Base-by-base conservation (phyloP, 2,113 vertebrate species). In the Aleadryas rufinucha region DNA sequence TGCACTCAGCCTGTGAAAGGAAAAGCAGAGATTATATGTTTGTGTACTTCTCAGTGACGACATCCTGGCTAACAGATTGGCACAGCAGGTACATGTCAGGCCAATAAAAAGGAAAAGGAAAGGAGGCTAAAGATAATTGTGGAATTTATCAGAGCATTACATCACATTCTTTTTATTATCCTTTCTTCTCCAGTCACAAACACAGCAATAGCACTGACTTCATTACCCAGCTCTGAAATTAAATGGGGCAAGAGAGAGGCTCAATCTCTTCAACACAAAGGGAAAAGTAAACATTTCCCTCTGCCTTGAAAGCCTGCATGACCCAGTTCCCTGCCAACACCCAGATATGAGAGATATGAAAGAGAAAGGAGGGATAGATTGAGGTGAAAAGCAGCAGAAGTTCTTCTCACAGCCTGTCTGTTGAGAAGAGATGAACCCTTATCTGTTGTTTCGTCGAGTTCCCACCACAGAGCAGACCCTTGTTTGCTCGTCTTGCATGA, bases 101-200 rank as follows among this genome's bases (percentile, higher is more conserved):
- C 49, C 70, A 95, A 74, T 60, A 92, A 91, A 87, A 91, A 83
- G 26, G 37, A 95, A 91, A 95, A 78, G 37, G 47, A 89, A 94
- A 82, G 76, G 75, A 89, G 1, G 13, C 68, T 83, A 37, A 86
- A 96, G 78, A 77, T 79, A 95, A 89, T 71, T 1, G 75, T 68
- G 63, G 86, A 84, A 90, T 96, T 96, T 94, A 94, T 93, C 94
- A 88, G 91, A 90, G 82, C 71, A 89, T 95, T 92, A 65, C 82
- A 90, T 93, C 91, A 90, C 60, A 13, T 84, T 82, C 9, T 77
- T 95, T 85, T 82, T 76, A n/a, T 83, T 68, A 69, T 63, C 30
- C 21, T 70, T 79, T 93, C 60, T 93, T 87, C 71, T 85, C 45
- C 30, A 85, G 74, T 79, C 77, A 89, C 41, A 93, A 84, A 66